Evolutionary conservation across 2,113 vertebrate species (phyloP), one percentile per base, ranked within the genome.

Genomic region (Pseudopodoces humilis): DNA sequence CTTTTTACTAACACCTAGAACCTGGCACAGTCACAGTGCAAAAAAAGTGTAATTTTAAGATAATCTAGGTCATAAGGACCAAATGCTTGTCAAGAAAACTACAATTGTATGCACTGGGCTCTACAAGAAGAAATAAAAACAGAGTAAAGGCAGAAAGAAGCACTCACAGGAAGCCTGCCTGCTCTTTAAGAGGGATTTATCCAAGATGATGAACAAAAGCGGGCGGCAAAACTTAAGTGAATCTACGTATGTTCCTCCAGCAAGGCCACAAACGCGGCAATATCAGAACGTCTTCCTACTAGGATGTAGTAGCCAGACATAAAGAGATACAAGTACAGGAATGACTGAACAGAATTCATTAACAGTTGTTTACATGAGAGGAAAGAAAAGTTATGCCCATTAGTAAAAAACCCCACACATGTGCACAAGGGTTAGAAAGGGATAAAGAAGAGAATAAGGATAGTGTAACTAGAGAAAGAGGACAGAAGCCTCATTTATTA

Each of bases 191-290:
- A 76, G 15, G 6, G 17, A 1, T 53, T 95, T 77, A 72, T 64
- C 31, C 37, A 46, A 41, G 31, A 39, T 1, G 7, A 69, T 0
- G 3, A 83, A 76, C 55, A 16, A 63, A 74, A n/a, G 55, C 8
- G 17, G 75, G 25, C 77, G 30, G 33, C 2, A 6, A 69, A 93
- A 88, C 13, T 35, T 1, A 50, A 35, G 7, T 62, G 11, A 82
- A 79, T 49, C 43, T 58, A 52, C 0, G 0, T 11, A 43, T 67
- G 20, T 68, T 55, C n/a, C 41, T 47, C n/a, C 37, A 69, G 33
- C 41, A 82, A 70, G 31, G 24, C n/a, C 27, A 39, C 30, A 71
- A 27, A 12, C 8, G 9, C 49, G 72, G 37, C 41, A 43, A 3
- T 30, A 76, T 39, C 10, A 37, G 33, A 37, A 44, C 15, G 35